Percentiles rank a stretch among this genome's conserved stretches.
phyloP scores from a whole-genome alignment of 1,140 invertebrate genomes.

The Pantala flavescens region DNA sequence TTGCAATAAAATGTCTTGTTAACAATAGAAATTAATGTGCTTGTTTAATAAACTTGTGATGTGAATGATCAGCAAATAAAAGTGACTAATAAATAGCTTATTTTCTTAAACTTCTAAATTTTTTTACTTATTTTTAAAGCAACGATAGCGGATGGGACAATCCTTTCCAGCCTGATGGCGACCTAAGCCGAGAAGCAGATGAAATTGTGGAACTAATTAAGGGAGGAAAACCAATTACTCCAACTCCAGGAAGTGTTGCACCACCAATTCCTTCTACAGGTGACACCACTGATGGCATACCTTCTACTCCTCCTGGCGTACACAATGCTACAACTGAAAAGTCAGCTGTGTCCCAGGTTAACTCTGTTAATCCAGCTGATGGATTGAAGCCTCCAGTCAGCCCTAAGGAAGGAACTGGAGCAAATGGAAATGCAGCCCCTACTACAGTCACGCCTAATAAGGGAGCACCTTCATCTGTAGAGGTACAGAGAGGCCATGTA shows the following conservation, averaged over 20 bases:
- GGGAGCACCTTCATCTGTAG: slow-evolving; percentile 46
- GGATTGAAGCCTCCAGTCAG: slow-evolving; percentile 31
- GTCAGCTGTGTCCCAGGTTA: slow-evolving; percentile 21
- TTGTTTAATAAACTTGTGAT: too few species aligned
- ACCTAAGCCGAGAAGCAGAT: slow-evolving; percentile 87
- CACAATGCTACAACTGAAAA: slow-evolving; percentile 24
- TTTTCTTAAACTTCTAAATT: background rate
- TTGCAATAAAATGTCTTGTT: too few species aligned
- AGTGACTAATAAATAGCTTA: too few species aligned
- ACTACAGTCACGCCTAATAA: slow-evolving; percentile 32
- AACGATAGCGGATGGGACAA: slow-evolving; percentile 93
- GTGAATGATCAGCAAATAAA: too few species aligned
- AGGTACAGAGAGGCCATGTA: slow-evolving; percentile 60
- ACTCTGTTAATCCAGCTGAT: slow-evolving; percentile 29
- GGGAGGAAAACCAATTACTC: slow-evolving; percentile 73
- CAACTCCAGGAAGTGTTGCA: slow-evolving; percentile 39
- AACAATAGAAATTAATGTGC: too few species aligned
- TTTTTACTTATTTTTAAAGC: slow-evolving; percentile 39
- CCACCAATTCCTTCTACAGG: slow-evolving; percentile 29
- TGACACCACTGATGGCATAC: slow-evolving; percentile 27
- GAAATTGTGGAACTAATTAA: slow-evolving; percentile 91
- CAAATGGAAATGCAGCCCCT: slow-evolving; percentile 31
- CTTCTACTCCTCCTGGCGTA: slow-evolving; percentile 33
- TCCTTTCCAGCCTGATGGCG: slow-evolving; percentile 90
- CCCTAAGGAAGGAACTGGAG: slow-evolving; percentile 25